Evolutionary conservation across 2,797 vertebrate genomes (phyloP).

Genomic region (Onychomys leucogaster): DNA sequence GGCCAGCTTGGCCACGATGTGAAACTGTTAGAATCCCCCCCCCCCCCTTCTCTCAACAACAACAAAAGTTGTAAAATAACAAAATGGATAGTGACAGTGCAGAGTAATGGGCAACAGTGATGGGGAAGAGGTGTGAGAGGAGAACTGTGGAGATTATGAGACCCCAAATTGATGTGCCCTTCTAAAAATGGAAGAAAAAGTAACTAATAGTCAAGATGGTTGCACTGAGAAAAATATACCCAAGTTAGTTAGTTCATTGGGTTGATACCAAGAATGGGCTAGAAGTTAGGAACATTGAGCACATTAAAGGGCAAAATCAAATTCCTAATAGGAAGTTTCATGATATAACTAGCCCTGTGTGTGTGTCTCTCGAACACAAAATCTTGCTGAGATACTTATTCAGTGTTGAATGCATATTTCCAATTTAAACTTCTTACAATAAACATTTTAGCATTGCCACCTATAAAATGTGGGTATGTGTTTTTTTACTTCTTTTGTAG

Average conservation of each 20-base stretch:
- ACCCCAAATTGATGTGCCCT: not conserved
- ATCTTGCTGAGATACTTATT: not conserved
- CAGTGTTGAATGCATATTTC: conserved; percentile 16
- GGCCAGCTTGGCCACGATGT: not conserved
- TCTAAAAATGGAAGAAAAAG: not conserved
- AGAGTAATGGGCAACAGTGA: not conserved
- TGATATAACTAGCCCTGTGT: not conserved
- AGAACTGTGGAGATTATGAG: not conserved
- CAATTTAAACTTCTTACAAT: conserved; percentile 41
- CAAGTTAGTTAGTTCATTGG: not conserved
- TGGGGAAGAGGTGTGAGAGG: not conserved
- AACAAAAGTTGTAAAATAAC: not conserved
- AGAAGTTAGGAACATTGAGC: not conserved
- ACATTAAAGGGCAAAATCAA: not conserved
- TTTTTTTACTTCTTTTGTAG: conserved; percentile 33
- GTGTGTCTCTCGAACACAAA: not conserved
- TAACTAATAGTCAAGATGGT: not conserved
- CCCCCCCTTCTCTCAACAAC: not conserved
- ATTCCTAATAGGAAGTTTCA: conserved; percentile 6
- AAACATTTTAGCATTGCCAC: not conserved
- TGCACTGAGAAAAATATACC: conserved; percentile 30
- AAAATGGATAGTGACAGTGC: not conserved
- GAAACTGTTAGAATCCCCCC: not conserved
- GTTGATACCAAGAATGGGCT: not conserved
- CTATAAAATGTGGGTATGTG: not conserved